phyloP scores from a whole-genome alignment of 92 coral and sea anemone species.

The Chrysogorgia sp. region DNA sequence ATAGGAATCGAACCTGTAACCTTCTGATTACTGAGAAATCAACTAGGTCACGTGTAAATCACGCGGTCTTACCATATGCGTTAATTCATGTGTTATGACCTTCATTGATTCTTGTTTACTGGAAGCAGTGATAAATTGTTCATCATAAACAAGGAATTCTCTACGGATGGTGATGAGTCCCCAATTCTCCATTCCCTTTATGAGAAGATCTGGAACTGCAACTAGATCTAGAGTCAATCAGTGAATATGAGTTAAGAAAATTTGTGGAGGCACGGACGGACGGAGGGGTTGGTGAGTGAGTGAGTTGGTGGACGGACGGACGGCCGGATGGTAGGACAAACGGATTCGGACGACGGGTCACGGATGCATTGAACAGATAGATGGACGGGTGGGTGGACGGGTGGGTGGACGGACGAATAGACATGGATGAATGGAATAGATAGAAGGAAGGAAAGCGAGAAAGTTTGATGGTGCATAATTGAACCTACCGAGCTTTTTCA shows the following conservation, averaged over 20 bases:
- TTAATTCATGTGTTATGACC: slow-evolving; percentile 87
- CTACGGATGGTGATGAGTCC: slow-evolving; percentile 80
- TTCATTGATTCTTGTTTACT: slow-evolving; percentile 82
- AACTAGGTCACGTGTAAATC: too few relatives aligned
- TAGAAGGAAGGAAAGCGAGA: too few relatives aligned
- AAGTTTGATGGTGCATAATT: too few relatives aligned
- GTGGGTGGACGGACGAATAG: too few relatives aligned
- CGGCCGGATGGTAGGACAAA: neutral
- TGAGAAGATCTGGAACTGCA: slow-evolving; percentile 74
- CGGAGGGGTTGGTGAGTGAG: neutral
- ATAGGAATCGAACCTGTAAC: too few relatives aligned
- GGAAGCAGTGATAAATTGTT: slow-evolving; percentile 74
- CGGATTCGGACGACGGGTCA: too few relatives aligned
- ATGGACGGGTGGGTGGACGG: too few relatives aligned
- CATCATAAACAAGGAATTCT: slow-evolving; percentile 81
- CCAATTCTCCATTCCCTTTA: slow-evolving; percentile 86
- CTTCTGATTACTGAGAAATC: too few relatives aligned
- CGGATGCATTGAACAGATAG: neutral
- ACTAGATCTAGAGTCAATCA: slow-evolving; percentile 55
- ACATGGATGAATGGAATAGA: neutral
- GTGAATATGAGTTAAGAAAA: neutral
- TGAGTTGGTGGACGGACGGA: neutral
- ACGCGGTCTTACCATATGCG: slow-evolving; percentile 71
- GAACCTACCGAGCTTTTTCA: slow-evolving; percentile 76
- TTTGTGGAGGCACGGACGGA: neutral